These are phyloP conservation scores for Busseola fusca DNA, from an alignment of 2,888 invertebrate species.

Conservation along the genomic window DNA sequence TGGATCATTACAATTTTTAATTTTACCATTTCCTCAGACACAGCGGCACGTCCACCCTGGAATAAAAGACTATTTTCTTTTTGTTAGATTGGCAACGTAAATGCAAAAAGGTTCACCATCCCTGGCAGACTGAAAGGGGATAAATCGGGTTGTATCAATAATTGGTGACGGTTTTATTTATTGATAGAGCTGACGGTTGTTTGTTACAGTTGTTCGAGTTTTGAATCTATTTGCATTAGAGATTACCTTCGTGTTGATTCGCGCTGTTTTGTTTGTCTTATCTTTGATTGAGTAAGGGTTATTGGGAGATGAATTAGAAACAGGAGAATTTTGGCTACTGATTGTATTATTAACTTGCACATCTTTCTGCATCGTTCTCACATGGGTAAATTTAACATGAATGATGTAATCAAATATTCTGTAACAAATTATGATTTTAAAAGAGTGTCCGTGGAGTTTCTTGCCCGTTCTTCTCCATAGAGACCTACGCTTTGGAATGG, in stretches of 20 bases:
- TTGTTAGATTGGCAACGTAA: neutral
- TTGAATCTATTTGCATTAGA: slow-evolving; percentile 46
- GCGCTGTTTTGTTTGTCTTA: slow-evolving; percentile 42
- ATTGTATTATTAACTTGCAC: too few relatives aligned
- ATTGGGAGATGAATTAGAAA: slow-evolving; percentile 25
- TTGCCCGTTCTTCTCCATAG: too few relatives aligned
- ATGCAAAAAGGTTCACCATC: slow-evolving; percentile 8
- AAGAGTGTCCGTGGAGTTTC: too few relatives aligned
- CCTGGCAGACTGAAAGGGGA: slow-evolving; percentile 8
- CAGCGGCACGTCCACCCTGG: neutral
- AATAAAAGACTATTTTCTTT: neutral
- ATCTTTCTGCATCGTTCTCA: too few relatives aligned
- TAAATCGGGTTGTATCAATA: slow-evolving; percentile 46
- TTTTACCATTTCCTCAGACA: neutral
- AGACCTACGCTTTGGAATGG: too few relatives aligned
- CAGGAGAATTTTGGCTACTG: slow-evolving; percentile 6
- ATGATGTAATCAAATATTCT: too few relatives aligned
- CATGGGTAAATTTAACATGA: too few relatives aligned
- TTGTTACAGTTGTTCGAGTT: slow-evolving; percentile 47
- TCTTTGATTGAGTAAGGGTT: slow-evolving; percentile 41
- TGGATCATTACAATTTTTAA: neutral
- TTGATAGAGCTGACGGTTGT: slow-evolving; percentile 40
- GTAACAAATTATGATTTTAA: too few relatives aligned
- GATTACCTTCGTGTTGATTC: slow-evolving; percentile 49
- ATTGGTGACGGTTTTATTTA: slow-evolving; percentile 54